A percentile compares a stretch with the other conserved stretches of the same genome.
phyloP scores from a whole-genome alignment of 2,888 invertebrate species.

The Furcula furcula region DNA sequence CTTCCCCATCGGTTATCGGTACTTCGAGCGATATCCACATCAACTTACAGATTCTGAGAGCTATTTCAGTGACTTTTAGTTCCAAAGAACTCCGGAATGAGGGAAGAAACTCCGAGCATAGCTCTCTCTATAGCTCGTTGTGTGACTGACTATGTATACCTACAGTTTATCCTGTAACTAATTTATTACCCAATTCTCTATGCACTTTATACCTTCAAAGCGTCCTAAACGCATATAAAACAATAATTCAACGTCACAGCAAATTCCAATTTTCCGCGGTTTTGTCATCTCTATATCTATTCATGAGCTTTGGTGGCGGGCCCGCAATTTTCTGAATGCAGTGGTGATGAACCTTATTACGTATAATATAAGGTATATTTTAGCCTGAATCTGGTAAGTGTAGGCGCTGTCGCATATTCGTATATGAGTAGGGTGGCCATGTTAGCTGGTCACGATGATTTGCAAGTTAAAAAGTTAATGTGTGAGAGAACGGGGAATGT shows the following conservation, averaged over 20 bases:
- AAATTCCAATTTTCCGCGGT: slow-evolving; percentile 66
- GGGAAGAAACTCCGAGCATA: too few relatives aligned
- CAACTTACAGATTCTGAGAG: too few relatives aligned
- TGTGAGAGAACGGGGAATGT: not conserved
- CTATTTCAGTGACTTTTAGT: too few relatives aligned
- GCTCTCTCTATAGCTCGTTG: too few relatives aligned
- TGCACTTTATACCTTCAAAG: slow-evolving; percentile 19
- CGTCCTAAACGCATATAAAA: slow-evolving; percentile 36
- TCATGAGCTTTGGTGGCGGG: slow-evolving; percentile 60
- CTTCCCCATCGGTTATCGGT: too few relatives aligned
- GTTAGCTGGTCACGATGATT: not conserved
- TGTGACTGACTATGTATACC: not conserved
- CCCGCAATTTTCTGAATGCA: slow-evolving; percentile 8
- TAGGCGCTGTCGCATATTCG: slow-evolving; percentile 1
- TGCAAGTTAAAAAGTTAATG: not conserved
- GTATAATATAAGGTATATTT: slow-evolving; percentile 1
- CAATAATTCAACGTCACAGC: slow-evolving; percentile 45
- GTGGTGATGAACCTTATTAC: not conserved
- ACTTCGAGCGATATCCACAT: too few relatives aligned
- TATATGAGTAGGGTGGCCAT: slow-evolving; percentile 33
- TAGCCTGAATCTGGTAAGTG: not conserved
- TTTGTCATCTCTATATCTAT: slow-evolving; percentile 72
- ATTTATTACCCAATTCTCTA: not conserved
- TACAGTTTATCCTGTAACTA: not conserved
- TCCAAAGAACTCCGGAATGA: too few relatives aligned